Evolutionary conservation across 2,113 vertebrate genomes (phyloP), one percentile per base, ranked within the genome.

Genomic region (Cavia porcellus): DNA sequence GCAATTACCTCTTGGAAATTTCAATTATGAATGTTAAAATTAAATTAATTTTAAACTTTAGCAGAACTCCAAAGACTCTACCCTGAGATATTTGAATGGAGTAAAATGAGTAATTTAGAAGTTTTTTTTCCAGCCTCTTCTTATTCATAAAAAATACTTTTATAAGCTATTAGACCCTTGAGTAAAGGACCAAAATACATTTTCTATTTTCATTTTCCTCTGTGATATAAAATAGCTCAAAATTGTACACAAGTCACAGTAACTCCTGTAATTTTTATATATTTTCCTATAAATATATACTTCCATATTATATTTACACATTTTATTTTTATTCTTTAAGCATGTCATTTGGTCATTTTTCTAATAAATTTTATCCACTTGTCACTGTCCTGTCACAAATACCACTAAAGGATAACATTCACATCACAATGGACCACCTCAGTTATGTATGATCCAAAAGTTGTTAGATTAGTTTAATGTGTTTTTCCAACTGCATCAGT

Each of bases 81-180:
- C 15, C n/a, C 92, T 61, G 57, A 81, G 15, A 42, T 42, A 17
- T 61, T 90, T 90, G 19, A 86, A 59, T 38, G 79, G 30, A 61
- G 25, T 42, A 20, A 84, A 90, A 79, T 17, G 47, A 92, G 32
- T 75, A 83, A 90, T 81, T 74, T 83, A 68, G 20, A 86, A 81
- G 24, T 17, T 20, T 94, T 81, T 75, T 80, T 94, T 85, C 52
- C 7, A 62, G n/a, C 52, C 20, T 83, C 50, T 89, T 93, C 35
- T 72, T 79, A 52, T 80, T 96, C 24, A 35, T 47, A 75, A 45
- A 68, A 95, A 93, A 70, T 86, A 57, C 89, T 95, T 96, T 86
- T 75, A 38, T 7, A 86, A 93, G 72, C 66, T 79, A 61, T 32
- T n/a, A 86, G 32, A 57, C 13, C 35, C 81, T 80, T 90, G 62